Percentiles rank a stretch among this genome's conserved stretches.
Evolutionary conservation across 1,140 invertebrate genomes (phyloP).

Genomic region (Drosophila persimilis): DNA sequence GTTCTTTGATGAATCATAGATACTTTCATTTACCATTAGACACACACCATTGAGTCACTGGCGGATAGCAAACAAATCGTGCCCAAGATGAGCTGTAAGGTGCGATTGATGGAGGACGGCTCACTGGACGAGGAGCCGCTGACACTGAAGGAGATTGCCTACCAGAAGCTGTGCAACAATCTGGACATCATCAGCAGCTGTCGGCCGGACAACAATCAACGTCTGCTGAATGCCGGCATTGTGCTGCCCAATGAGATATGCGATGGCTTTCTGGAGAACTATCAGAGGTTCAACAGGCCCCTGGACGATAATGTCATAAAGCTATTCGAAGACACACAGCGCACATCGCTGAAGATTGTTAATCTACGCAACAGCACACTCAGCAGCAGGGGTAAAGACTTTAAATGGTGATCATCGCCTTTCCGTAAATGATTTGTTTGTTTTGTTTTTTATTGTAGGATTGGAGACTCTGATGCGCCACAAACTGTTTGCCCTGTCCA

Average conservation of each 20-base stretch:
- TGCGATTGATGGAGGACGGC: constrained; percentile 81
- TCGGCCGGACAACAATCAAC: constrained; percentile 37
- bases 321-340: constrained; percentile 87
- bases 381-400: constrained; percentile 81
- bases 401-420: too few relatives aligned
- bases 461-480: constrained; percentile 88
- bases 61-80: constrained; percentile 6
- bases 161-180: constrained; percentile 86
- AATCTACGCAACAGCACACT: constrained; percentile 88
- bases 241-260: constrained; percentile 83
- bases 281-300: constrained; percentile 85
- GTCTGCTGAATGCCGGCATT: constrained; percentile 60
- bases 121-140: constrained; percentile 78
- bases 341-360: constrained; percentile 88
- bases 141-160: constrained; percentile 86
- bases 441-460: constrained; percentile 35
- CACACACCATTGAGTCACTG: constrained; percentile 28
- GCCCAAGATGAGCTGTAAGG: constrained; percentile 80
- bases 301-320: constrained; percentile 88
- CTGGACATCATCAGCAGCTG: constrained; percentile 85
- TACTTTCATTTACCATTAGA: neutral
- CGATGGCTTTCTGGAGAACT: constrained; percentile 87
- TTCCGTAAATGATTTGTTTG: too few relatives aligned
- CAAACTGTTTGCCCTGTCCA: constrained; percentile 88
- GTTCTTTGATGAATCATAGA: neutral